Evolutionary conservation across 2,797 vertebrate genomes (phyloP), one percentile per base, ranked within the genome.

Genomic region (Eulemur coronatus): DNA sequence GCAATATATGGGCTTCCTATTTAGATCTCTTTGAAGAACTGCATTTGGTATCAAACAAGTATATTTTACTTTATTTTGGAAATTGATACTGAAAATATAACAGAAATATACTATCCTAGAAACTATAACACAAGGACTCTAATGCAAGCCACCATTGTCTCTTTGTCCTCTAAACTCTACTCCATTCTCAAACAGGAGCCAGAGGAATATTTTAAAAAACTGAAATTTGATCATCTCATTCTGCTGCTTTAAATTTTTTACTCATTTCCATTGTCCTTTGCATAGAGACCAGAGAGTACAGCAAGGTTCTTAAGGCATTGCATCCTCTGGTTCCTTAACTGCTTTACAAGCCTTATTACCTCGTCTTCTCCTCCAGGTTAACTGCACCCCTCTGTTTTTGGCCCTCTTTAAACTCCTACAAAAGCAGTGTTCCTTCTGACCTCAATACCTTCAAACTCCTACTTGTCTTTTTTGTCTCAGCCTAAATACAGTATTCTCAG

Each of bases 1-100:
- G 17, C 95, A 70, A 97, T 96, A 96, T n/a, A 84, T 96, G 75
- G 79, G 17, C 93, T 97, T 98, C 63, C 65, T 93, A 85, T 93
- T 96, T 94, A 78, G 55, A 82, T 48, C 8, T 69, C 76, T 82
- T 67, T 20, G 73, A 76, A 20, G 96, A 69, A 73, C 3, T 70
- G 20, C 11, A 94, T 84, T 88, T 91, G 4, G 12, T 70, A 59
- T 59, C 61, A 88, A 82, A 48, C 33, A 61, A 59, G 9, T 46
- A n/a, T 82, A 35, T 69, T 96, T 94, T 73, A 52, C 9, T 89
- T 78, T 43, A 38, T 75, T 94, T 84, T 89, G 35, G 79, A 93
- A 92, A 75, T 15, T 41, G 30, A 82, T 63, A 35, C 59, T 61
- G 30, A 84, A 84, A 92, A 73, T 33, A 65, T 15, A 8, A 92